Evolutionary conservation across 2,888 invertebrate species (phyloP), one percentile per base, ranked within the genome.

Genomic region (Eupelmus urozonus): DNA sequence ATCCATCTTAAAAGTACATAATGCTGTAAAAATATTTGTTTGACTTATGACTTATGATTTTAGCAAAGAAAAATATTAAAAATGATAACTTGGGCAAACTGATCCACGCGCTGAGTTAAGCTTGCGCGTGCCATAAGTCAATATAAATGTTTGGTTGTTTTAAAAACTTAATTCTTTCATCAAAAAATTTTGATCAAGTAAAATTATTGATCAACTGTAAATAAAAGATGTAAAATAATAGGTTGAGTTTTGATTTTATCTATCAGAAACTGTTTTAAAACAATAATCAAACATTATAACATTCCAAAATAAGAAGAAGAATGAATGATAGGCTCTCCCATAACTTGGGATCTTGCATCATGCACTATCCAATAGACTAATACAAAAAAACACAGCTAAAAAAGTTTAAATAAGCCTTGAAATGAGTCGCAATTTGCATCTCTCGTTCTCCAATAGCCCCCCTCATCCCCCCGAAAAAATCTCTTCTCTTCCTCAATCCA

Each of bases 361-460:
- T 34, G n/a, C n/a, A 34, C 34, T 34, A 34, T 34, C 9, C 34
- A 34, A 34, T 5, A 34, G 34, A 34, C 9, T 34, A 45, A 55
- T 18, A 57, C 18, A 49, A 11, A 45, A 53, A 55, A 5, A 23
- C 23, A 27, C n/a, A 13, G 23, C 0, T 34, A 13, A 25, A 67
- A 20, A 45, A 0, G 9, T 34, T 20, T 51, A 29, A 65, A 78
- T 49, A 23, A 65, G 57, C 71, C 75, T 59, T 23, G 49, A 66
- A 49, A 76, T 79, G 79, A 79, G 75, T 25, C 34, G 51, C 72
- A 76, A 76, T 76, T 76, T 79, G 76, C 76, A 79, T 79, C 59
- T 55, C 55, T 23, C 55, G 49, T 53, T 29, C 51, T n/a, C 53
- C 11, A 57, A 13, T 29, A 45, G 42, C 59, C 57, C n/a, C n/a